These are phyloP conservation scores for Eilema sororculum DNA, from an alignment of 2,888 invertebrate genomes.

Conservation along the genomic window DNA sequence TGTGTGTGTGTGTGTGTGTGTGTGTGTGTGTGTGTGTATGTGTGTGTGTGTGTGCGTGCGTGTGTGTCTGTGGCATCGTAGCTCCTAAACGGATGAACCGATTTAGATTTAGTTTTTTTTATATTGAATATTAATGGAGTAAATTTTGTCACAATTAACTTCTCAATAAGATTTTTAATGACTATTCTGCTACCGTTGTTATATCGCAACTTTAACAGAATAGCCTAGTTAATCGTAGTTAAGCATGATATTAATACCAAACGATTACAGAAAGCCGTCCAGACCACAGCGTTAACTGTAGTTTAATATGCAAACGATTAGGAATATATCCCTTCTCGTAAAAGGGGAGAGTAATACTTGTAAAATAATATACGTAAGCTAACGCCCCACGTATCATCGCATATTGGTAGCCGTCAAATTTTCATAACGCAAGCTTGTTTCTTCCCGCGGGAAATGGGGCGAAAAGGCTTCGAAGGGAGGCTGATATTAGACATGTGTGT, in stretches of 20 bases:
- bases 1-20: too few species aligned
- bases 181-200: too few species aligned
- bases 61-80: too few species aligned
- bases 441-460: slow-evolving; percentile 76
- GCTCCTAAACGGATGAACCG: too few species aligned
- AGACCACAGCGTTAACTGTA: slow-evolving; percentile 16
- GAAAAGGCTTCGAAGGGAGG: slow-evolving; percentile 55
- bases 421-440: slow-evolving; percentile 71
- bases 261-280: slow-evolving; percentile 18
- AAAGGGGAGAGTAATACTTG: slow-evolving; percentile 60
- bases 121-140: too few species aligned
- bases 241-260: slow-evolving; percentile 6
- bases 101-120: too few species aligned
- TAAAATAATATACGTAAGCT: slow-evolving; percentile 55
- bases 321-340: slow-evolving; percentile 25
- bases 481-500: slow-evolving; percentile 61
- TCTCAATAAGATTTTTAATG: too few species aligned
- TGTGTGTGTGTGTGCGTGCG: too few species aligned
- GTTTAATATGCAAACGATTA: slow-evolving; percentile 25
- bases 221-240: background rate
- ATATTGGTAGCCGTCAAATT: slow-evolving; percentile 79
- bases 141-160: too few species aligned
- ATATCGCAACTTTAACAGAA: too few species aligned
- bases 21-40: too few species aligned
- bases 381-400: slow-evolving; percentile 78